A percentile compares a stretch with the other conserved stretches of the same genome.
Conservation (phyloP, 2,888 invertebrate species). For the Unio delphinus region DNA sequence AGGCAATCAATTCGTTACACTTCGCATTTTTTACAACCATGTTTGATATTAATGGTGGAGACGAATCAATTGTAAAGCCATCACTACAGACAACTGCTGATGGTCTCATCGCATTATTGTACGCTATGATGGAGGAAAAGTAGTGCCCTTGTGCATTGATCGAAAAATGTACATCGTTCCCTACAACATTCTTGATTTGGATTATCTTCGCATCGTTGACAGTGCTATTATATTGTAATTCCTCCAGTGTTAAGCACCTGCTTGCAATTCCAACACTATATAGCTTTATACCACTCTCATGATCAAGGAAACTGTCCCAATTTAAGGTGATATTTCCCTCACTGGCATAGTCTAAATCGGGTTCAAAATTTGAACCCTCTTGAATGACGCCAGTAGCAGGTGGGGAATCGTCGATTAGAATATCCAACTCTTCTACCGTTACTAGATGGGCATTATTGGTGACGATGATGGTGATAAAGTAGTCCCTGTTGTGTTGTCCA, state of each 20-base stretch:
- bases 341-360: constrained; percentile 41
- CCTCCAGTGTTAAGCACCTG: constrained; percentile 15
- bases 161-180: not conserved
- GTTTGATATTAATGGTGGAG: constrained; percentile 27
- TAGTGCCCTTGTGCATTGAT: constrained; percentile 29
- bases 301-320: constrained; percentile 43
- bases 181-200: no score
- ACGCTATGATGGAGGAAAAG: constrained; percentile 46
- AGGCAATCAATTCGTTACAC: constrained; percentile 12
- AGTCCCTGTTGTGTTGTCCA: constrained; percentile 50
- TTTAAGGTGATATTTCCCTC: constrained; percentile 13
- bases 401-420: constrained; percentile 49
- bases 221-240: constrained; percentile 1
- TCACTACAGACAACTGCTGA: constrained; percentile 50
- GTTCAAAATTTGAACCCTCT: constrained; percentile 33
- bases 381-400: constrained; percentile 42
- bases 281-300: constrained; percentile 36
- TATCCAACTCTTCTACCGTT: constrained; percentile 31
- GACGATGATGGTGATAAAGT: constrained; percentile 40
- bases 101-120: constrained; percentile 48
- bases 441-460: constrained; percentile 44
- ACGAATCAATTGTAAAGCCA: constrained; percentile 39
- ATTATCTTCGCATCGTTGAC: no score
- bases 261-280: constrained; percentile 21
- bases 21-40: constrained; percentile 19